These are phyloP conservation scores for Parazoanthus swiftii DNA, from an alignment of 92 coral and sea anemone genomes.

Conservation along the genomic window DNA sequence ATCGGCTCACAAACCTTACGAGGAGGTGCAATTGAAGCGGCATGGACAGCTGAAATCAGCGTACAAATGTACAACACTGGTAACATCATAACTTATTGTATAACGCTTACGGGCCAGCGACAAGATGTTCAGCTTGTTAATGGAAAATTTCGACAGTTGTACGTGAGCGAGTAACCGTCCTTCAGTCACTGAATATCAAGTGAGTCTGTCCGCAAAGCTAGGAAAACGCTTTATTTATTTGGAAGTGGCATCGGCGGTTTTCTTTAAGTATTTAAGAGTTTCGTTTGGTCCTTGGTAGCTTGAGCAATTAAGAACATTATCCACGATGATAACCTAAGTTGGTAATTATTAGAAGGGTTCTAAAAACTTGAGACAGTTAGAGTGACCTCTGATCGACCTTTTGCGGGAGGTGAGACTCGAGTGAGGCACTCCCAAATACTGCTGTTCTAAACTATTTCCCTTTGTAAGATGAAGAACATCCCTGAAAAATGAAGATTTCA, in stretches of 20 bases:
- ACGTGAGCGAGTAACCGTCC: neutral
- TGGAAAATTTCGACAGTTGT: neutral
- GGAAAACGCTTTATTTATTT: neutral
- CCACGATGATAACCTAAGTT: too few species aligned
- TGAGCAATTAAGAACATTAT: neutral
- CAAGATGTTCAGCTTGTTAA: neutral
- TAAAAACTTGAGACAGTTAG: neutral
- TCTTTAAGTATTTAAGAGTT: neutral
- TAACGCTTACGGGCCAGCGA: neutral
- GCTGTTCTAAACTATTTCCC: neutral
- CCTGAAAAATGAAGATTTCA: neutral
- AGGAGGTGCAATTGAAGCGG: neutral
- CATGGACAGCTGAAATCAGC: neutral
- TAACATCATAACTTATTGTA: neutral
- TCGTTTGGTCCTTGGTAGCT: neutral
- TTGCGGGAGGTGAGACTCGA: neutral
- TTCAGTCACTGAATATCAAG: neutral
- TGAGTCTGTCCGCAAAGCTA: neutral
- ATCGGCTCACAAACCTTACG: constrained; percentile 64
- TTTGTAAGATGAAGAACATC: neutral
- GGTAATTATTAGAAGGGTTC: neutral
- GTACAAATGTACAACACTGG: neutral
- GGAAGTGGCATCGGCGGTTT: neutral
- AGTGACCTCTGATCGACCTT: neutral
- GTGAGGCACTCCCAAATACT: too few species aligned